Evolutionary conservation across 2,888 invertebrate species (phyloP).

Genomic region (Megalurothrips usitatus): DNA sequence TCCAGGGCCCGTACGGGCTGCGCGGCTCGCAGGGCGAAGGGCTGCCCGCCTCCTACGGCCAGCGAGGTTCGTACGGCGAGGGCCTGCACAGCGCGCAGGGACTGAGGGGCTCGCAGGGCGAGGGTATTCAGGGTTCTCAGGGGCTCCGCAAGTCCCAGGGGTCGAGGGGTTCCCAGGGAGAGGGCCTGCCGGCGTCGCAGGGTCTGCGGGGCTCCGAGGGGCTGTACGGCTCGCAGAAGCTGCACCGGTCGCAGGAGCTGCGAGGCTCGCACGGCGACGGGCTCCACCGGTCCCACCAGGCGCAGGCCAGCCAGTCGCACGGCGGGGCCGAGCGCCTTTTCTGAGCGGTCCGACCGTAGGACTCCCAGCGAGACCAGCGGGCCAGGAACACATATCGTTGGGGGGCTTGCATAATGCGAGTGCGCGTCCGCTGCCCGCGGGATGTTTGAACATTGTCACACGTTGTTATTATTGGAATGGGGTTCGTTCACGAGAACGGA

Average conservation of each 20-base stretch:
- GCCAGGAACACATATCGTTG: neutral
- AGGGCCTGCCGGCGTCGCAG: neutral
- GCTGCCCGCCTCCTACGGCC: neutral
- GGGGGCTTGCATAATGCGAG: no score
- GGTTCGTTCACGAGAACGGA: no score
- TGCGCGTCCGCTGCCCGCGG: no score
- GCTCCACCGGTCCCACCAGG: neutral
- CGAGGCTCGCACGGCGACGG: conserved; percentile 5
- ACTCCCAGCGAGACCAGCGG: neutral
- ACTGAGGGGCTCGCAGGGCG: neutral
- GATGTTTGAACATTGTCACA: no score
- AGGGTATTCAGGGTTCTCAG: neutral
- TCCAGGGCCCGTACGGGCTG: neutral
- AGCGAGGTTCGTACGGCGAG: neutral
- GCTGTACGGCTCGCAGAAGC: conserved; percentile 7
- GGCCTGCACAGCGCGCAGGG: neutral
- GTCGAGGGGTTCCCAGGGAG: neutral
- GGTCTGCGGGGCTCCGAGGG: neutral
- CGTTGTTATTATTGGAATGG: no score
- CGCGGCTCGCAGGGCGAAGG: neutral
- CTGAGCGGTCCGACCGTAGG: neutral
- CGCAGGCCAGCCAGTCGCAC: neutral
- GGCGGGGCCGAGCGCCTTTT: neutral
- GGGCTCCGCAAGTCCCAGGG: neutral
- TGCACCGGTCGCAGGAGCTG: conserved; percentile 12